Evolutionary conservation across 2,113 vertebrate genomes (phyloP).

Genomic region (Hydrochoerus hydrochaeris): DNA sequence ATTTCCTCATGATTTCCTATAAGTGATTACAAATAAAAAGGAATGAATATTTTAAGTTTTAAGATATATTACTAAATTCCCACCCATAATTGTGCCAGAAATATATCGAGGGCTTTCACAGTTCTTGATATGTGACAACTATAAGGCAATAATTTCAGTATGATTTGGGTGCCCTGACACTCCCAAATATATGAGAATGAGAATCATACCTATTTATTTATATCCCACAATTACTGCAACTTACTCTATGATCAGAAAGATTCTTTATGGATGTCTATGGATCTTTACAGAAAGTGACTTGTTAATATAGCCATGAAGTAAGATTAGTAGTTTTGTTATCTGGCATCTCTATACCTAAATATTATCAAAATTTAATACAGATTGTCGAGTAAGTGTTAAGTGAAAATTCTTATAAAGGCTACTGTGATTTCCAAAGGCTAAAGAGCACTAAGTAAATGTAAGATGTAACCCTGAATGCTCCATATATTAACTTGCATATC

Average conservation of each 20-base stretch:
- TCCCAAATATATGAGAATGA: constrained; percentile 17
- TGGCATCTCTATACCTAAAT: not conserved
- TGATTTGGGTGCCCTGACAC: not conserved
- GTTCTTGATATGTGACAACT: not conserved
- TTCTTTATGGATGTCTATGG: not conserved
- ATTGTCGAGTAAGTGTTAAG: not conserved
- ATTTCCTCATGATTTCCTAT: not conserved
- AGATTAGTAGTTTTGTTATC: constrained; percentile 1
- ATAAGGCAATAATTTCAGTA: not conserved
- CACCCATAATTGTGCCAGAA: not conserved
- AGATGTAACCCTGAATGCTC: not conserved
- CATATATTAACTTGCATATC: not conserved
- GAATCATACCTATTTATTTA: not conserved
- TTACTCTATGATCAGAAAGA: not conserved
- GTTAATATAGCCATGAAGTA: not conserved
- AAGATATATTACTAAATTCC: not conserved
- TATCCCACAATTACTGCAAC: not conserved
- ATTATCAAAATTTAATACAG: constrained; percentile 23
- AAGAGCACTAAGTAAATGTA: not conserved
- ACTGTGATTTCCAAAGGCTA: not conserved
- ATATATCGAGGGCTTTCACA: not conserved
- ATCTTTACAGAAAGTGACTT: not conserved
- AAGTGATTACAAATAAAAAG: not conserved
- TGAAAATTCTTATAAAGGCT: constrained; percentile 34
- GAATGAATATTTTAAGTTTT: not conserved